phyloP scores from a whole-genome alignment of 2,888 invertebrate species.

The Liposcelis brunnea region DNA sequence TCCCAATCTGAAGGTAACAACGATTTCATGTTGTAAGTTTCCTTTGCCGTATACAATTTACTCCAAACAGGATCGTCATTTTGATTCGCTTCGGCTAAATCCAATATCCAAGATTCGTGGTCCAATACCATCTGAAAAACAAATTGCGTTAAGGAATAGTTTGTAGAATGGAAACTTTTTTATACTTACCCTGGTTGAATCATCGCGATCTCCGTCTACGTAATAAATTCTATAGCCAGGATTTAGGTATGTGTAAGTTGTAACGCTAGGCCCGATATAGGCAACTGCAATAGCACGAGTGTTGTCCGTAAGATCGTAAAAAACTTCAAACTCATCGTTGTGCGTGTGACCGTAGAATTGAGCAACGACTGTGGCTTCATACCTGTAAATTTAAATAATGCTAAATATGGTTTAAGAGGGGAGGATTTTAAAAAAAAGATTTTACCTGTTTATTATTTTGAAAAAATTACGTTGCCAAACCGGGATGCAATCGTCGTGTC shows the following conservation, averaged over 20 bases:
- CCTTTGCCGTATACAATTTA: not conserved
- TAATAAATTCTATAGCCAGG: conserved; percentile 10
- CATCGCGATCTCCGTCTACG: conserved; percentile 8
- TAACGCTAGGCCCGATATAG: conserved; percentile 5
- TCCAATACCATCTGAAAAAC: conserved; percentile 7
- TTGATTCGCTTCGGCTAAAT: conserved; percentile 6
- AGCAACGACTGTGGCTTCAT: conserved; percentile 5
- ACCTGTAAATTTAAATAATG: not conserved
- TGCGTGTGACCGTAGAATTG: conserved; percentile 10
- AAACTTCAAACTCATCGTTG: conserved; percentile 9
- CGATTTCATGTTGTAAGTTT: conserved; percentile 2
- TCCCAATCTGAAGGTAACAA: conserved; percentile 6
- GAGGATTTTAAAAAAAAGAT: not conserved
- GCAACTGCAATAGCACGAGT: conserved; percentile 1
- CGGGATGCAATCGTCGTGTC: conserved; percentile 4
- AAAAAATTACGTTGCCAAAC: conserved; percentile 1
- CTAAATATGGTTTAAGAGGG: not conserved
- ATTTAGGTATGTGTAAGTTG: conserved; percentile 9
- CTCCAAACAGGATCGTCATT: conserved; percentile 5
- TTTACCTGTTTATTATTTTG: conserved; percentile 4
- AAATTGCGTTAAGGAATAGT: not conserved
- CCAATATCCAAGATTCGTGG: conserved; percentile 9
- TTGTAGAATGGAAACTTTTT: no score
- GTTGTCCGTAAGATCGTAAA: conserved; percentile 5
- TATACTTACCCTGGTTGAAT: conserved; percentile 7